Evolutionary conservation across 2,797 vertebrate species (phyloP).

Genomic region (Trachurus trachurus): DNA sequence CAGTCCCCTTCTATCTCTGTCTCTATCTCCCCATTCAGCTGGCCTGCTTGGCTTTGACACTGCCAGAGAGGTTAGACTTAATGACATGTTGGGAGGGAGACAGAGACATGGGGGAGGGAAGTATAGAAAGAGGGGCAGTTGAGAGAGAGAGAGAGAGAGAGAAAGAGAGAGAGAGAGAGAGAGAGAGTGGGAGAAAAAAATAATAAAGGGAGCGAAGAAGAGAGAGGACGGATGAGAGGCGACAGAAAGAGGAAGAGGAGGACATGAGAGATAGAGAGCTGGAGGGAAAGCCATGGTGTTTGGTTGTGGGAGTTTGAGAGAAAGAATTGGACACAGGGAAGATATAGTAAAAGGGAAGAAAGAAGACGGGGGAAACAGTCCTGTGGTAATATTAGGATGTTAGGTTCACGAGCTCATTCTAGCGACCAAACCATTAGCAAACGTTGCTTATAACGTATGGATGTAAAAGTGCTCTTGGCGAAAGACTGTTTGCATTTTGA

Average conservation of each 20-base stretch:
- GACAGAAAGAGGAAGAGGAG: slow-evolving; percentile 57
- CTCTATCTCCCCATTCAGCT: slow-evolving; percentile 76
- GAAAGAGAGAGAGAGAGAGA: slow-evolving; percentile 57
- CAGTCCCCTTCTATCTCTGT: slow-evolving; percentile 77
- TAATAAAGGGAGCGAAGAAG: slow-evolving; percentile 37
- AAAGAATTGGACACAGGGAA: slow-evolving; percentile 24
- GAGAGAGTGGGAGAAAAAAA: slow-evolving; percentile 30
- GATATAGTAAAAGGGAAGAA: slow-evolving; percentile 7
- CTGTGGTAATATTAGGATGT: slow-evolving; percentile 34
- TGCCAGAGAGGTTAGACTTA: slow-evolving; percentile 83
- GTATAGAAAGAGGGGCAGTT: slow-evolving; percentile 29
- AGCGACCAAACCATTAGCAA: slow-evolving; percentile 21
- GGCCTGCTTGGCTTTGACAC: slow-evolving; percentile 78
- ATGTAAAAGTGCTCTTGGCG: not conserved
- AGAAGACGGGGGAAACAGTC: slow-evolving; percentile 43
- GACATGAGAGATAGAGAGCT: slow-evolving; percentile 39
- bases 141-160: slow-evolving; percentile 41
- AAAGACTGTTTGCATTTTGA: slow-evolving; percentile 10
- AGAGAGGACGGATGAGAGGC: slow-evolving; percentile 56
- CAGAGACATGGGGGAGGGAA: slow-evolving; percentile 57
- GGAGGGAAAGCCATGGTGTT: slow-evolving; percentile 49
- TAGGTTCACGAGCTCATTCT: slow-evolving; percentile 21
- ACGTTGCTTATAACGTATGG: not conserved
- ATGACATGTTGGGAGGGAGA: slow-evolving; percentile 81
- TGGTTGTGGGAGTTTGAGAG: slow-evolving; percentile 54